Evolutionary conservation across 2,113 vertebrate genomes (phyloP), one percentile per base, ranked within the genome.

Genomic region (Phaethornis superciliosus): DNA sequence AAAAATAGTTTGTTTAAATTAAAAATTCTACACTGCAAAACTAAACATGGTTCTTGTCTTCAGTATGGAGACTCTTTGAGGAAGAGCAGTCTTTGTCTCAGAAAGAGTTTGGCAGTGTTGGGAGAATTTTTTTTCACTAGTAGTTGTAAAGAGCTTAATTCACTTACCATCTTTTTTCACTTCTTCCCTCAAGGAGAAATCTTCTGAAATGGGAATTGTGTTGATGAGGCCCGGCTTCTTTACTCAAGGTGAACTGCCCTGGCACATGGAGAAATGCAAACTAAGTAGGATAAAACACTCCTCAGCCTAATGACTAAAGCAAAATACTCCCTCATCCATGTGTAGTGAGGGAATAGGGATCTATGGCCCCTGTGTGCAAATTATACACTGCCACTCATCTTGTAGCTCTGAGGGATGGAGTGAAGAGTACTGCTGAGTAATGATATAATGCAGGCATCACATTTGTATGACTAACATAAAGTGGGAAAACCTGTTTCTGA

Each of bases 1-100:
- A 76, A 69, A 92, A 86, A 79, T 35, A 62, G 8, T 90, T 94
- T 91, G 70, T 90, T 83, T 71, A 85, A 94, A 93, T 90, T 88
- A 67, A 71, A 89, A 94, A 71, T 93, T 90, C 72, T 62, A 9
- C 27, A 71, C 52, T 9, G 4, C 70, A 81, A 76, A 69, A 64
- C 23, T 76, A 79, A 84, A 64, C 0, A 0, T 71, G 19, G 27
- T 65, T 84, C 54, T 90, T 87, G 62, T 74, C 56, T 94, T 62
- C 42, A 87, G 32, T 90, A 44, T 37, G 44, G 40, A 75, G n/a
- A 47, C 33, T 80, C 27, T 76, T 72, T 75, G 56, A 74, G 28
- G 30, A 85, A 81, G 26, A 85, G n/a, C 46, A 58, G 37, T 12
- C 55, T 85, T 69, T 65, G 21, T 86, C 60, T 85, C 64, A 55